Evolutionary conservation across 2,113 vertebrate species (phyloP).

Genomic region (Haemorhous mexicanus): DNA sequence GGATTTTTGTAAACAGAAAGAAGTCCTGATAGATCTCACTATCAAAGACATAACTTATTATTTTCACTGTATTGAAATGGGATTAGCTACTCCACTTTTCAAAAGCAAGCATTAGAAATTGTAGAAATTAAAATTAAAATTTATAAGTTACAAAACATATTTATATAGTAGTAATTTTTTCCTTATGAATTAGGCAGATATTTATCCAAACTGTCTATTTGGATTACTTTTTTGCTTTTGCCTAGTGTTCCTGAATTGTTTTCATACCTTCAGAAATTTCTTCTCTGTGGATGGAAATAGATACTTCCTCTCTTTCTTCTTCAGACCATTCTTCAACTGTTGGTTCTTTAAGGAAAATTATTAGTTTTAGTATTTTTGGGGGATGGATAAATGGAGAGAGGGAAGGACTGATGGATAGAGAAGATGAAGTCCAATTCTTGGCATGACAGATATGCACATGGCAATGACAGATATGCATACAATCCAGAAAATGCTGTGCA

Average conservation of each 20-base stretch:
- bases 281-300: slow-evolving; percentile 67
- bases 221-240: neutral
- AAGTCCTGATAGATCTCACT: neutral
- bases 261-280: slow-evolving; percentile 74
- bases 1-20: neutral
- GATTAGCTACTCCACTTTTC: neutral
- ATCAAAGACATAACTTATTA: neutral
- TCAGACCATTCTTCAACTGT: slow-evolving; percentile 72
- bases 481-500: neutral
- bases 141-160: neutral
- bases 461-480: neutral
- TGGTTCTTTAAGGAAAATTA: slow-evolving; percentile 64
- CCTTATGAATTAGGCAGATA: neutral
- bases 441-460: neutral
- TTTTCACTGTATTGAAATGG: neutral
- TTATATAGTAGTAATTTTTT: neutral
- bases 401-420: neutral
- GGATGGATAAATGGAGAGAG: neutral
- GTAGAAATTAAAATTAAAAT: neutral
- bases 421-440: neutral
- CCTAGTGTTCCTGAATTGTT: neutral
- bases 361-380: slow-evolving; percentile 2
- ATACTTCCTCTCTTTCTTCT: slow-evolving; percentile 64
- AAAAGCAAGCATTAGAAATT: neutral
- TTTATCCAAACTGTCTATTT: neutral